Conservation (phyloP, 2,797 vertebrate species). For the Lagocephalus sceleratus region DNA sequence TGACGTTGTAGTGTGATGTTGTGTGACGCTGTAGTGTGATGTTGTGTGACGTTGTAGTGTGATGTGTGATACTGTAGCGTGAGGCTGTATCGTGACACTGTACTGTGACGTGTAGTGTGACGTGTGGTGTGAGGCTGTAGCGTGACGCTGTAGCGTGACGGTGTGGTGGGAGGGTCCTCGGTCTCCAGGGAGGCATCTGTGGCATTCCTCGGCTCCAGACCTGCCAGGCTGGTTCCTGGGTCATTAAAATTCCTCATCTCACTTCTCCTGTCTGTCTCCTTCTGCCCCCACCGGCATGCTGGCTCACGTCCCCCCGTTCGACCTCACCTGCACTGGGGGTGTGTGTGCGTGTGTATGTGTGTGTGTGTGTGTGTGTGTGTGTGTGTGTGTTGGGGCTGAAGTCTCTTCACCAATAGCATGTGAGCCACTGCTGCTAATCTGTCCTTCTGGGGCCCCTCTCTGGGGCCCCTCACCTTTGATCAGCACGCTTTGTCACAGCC, state of each 20-base stretch:
- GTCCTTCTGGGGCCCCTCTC: conserved; percentile 25
- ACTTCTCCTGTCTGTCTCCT: conserved; percentile 48
- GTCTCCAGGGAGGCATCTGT: conserved; percentile 52
- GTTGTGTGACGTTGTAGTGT: too few relatives aligned
- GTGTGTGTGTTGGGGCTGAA: too few relatives aligned
- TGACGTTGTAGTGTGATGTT: too few relatives aligned
- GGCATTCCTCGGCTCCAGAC: conserved; percentile 70
- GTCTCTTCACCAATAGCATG: conserved; percentile 41
- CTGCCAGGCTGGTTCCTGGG: conserved; percentile 75
- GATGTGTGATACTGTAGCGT: too few relatives aligned
- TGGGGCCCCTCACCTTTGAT: conserved; percentile 63
- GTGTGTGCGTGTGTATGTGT: conserved; percentile 11
- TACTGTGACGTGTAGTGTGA: too few relatives aligned
- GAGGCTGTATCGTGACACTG: too few relatives aligned
- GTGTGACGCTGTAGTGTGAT: too few relatives aligned
- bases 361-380: too few relatives aligned
- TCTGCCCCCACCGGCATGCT: conserved; percentile 57
- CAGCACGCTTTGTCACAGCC: conserved; percentile 67
- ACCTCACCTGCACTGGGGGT: conserved; percentile 27
- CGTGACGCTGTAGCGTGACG: too few relatives aligned
- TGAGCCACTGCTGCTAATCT: conserved; percentile 52
- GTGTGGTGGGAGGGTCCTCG: too few relatives aligned
- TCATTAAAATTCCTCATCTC: conserved; percentile 70
- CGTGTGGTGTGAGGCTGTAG: too few relatives aligned
- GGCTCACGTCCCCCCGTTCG: conserved; percentile 65